These are phyloP conservation scores for Leucophenga maculata DNA, from an alignment of 2,888 invertebrate species.

Conservation along the genomic window DNA sequence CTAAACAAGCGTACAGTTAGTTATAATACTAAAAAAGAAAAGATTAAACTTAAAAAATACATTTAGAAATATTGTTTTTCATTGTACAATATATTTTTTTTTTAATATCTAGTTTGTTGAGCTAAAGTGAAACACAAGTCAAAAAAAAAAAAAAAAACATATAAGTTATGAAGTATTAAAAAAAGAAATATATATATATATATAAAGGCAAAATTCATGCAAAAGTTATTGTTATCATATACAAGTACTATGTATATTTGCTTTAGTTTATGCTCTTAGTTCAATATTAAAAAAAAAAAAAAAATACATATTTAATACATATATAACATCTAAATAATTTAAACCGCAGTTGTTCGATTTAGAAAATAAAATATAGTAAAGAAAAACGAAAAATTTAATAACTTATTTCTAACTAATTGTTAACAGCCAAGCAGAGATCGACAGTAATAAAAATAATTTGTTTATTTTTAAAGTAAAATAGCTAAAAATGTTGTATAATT, in stretches of 20 bases:
- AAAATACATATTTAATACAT: neutral
- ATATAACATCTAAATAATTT: slow-evolving; percentile 4
- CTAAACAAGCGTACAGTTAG: slow-evolving; percentile 18
- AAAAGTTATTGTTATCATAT: neutral
- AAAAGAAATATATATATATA: neutral
- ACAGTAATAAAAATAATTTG: too few relatives aligned
- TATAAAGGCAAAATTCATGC: neutral
- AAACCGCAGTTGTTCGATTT: too few relatives aligned
- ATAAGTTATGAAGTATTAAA: neutral
- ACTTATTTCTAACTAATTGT: too few relatives aligned
- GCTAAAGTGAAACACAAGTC: neutral
- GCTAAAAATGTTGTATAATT: neutral
- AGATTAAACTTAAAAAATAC: neutral
- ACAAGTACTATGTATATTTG: neutral
- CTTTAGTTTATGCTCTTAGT: neutral
- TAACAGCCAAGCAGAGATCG: too few relatives aligned
- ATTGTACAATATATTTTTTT: neutral
- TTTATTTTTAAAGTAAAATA: too few relatives aligned
- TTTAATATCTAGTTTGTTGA: neutral
- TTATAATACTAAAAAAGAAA: slow-evolving; percentile 5
- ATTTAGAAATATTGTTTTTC: neutral
- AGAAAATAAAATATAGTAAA: neutral
- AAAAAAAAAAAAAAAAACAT: too few relatives aligned
- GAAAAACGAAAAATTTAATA: too few relatives aligned
- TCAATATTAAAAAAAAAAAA: too few relatives aligned